phyloP scores from a whole-genome alignment of 1,140 invertebrate species.

The Drosophila kurseongensis region DNA sequence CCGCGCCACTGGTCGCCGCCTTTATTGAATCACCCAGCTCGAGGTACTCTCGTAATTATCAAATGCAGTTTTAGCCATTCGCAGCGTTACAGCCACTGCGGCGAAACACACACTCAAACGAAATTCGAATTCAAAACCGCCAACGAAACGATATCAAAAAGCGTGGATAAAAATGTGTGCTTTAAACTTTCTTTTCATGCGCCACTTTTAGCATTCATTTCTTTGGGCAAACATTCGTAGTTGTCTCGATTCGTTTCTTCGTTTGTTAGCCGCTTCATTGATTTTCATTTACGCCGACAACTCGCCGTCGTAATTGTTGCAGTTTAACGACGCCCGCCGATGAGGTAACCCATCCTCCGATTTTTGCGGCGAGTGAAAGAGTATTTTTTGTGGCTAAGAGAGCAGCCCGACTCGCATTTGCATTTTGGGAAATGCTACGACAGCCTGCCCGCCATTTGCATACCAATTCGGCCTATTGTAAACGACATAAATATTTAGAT shows the following conservation, averaged over 20 bases:
- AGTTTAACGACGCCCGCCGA: slow-evolving; percentile 62
- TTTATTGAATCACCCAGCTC: slow-evolving; percentile 23
- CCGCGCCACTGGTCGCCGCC: slow-evolving; percentile 3
- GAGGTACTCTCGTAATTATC: slow-evolving; percentile 23
- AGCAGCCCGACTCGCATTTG: slow-evolving; percentile 16
- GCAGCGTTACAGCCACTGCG: slow-evolving; percentile 2
- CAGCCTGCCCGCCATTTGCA: slow-evolving; percentile 60
- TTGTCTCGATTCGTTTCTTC: slow-evolving; percentile 38
- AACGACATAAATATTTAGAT: slow-evolving; percentile 56
- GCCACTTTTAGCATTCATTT: slow-evolving; percentile 72
- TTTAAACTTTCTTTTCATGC: slow-evolving; percentile 76
- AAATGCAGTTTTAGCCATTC: slow-evolving; percentile 30
- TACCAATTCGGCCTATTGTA: slow-evolving; percentile 59
- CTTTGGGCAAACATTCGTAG: slow-evolving; percentile 66
- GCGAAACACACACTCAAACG: slow-evolving; percentile 7
- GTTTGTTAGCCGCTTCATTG: slow-evolving; percentile 71
- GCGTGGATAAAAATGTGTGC: slow-evolving; percentile 40
- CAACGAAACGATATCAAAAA: slow-evolving; percentile 46
- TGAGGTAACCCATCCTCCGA: slow-evolving; percentile 68
- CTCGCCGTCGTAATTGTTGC: slow-evolving; percentile 63
- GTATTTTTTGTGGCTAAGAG: slow-evolving; percentile 19
- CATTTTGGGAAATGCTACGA: slow-evolving; percentile 36
- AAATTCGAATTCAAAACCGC: slow-evolving; percentile 30
- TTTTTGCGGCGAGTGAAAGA: slow-evolving; percentile 25
- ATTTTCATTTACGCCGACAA: slow-evolving; percentile 64